phyloP scores from a whole-genome alignment of 1,140 invertebrate genomes.

The Chironomus striatipennis region DNA sequence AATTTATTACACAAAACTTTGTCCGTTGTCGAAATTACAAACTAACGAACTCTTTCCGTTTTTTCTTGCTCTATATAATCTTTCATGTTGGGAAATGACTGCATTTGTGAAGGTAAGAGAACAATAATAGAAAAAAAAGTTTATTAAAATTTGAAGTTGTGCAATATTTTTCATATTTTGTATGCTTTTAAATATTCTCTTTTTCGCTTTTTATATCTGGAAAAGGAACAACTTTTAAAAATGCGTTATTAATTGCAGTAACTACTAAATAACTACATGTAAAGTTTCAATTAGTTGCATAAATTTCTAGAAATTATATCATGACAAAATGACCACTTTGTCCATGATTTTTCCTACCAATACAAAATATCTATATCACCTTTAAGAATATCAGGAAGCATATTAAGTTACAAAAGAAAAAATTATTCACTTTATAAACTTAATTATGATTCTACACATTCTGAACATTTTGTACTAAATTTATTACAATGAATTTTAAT shows the following conservation, averaged over 20 bases:
- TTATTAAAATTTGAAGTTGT: neutral
- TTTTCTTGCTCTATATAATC: neutral
- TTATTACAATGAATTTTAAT: too few species aligned
- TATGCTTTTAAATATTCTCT: neutral
- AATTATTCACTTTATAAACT: too few species aligned
- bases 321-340: too few species aligned
- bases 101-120: too few species aligned
- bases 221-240: neutral
- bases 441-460: too few species aligned
- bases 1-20: slow-evolving; percentile 21
- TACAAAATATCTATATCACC: too few species aligned
- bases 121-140: neutral
- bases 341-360: too few species aligned
- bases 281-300: neutral
- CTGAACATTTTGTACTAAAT: too few species aligned
- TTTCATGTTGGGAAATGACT: neutral
- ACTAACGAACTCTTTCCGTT: too few species aligned
- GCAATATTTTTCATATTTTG: neutral
- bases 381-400: too few species aligned
- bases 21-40: neutral
- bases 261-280: neutral
- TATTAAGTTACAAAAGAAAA: too few species aligned
- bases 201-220: neutral
- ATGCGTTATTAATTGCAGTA: slow-evolving; percentile 18
- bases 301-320: too few species aligned